Percentiles rank a stretch among this genome's conserved stretches.
Conservation (phyloP, 2,113 vertebrate genomes). For the Clarias macrocephalus region DNA sequence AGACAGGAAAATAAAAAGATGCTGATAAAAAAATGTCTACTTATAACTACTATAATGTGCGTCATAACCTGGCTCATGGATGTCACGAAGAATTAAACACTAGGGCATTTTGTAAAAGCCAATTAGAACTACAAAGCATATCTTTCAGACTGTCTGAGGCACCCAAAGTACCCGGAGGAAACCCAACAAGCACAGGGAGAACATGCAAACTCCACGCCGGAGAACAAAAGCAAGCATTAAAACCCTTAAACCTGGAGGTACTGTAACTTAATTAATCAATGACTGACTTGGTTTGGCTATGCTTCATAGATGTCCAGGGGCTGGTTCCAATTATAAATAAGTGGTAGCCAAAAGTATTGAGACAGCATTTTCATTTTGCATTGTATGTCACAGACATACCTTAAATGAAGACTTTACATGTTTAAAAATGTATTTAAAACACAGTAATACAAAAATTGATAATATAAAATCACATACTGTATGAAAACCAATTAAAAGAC, state of each 20-base stretch:
- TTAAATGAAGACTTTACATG: not conserved
- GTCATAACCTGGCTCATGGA: not conserved
- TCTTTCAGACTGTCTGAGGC: too few relatives aligned
- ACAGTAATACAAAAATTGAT: not conserved
- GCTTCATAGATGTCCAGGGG: not conserved
- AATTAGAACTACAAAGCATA: too few relatives aligned
- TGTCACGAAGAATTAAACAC: not conserved
- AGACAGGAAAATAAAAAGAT: not conserved
- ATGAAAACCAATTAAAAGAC: not conserved
- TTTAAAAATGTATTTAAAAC: not conserved
- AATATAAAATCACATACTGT: constrained; percentile 1
- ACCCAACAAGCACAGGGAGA: too few relatives aligned
- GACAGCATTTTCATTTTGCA: not conserved
- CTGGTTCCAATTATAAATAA: not conserved
- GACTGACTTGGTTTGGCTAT: not conserved
- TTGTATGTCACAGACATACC: not conserved
- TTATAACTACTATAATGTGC: not conserved
- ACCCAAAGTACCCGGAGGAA: too few relatives aligned
- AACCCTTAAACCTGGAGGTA: too few relatives aligned
- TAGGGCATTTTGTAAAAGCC: too few relatives aligned
- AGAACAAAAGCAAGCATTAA: too few relatives aligned
- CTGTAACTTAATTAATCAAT: not conserved
- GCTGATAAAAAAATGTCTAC: not conserved
- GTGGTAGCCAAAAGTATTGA: too few relatives aligned
- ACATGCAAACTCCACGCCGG: too few relatives aligned